Conservation (phyloP, 2,113 vertebrate genomes). For the Electrona antarctica region DNA sequence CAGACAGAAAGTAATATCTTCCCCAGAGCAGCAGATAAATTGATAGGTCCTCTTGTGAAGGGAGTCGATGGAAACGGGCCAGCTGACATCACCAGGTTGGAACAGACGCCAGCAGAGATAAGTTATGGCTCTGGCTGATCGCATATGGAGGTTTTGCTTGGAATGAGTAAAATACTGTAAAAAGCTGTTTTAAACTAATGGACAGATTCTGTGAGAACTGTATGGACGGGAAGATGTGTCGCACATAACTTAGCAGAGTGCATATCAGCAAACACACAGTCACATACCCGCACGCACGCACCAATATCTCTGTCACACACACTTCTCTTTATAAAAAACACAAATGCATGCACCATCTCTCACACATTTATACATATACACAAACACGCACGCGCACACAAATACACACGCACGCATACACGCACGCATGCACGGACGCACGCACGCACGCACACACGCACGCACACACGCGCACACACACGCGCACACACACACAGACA, state of each 20-base stretch:
- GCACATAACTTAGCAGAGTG: too few relatives aligned
- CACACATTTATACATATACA: too few relatives aligned
- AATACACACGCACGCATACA: background rate
- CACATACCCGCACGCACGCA: too few relatives aligned
- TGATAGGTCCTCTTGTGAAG: constrained; percentile 5
- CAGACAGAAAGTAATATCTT: constrained; percentile 53
- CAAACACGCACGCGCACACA: too few relatives aligned
- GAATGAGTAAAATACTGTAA: constrained; percentile 1
- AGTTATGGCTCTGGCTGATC: constrained; percentile 6
- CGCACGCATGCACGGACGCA: background rate
- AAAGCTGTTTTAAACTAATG: background rate
- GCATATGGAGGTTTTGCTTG: constrained; percentile 3
- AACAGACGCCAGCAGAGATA: constrained; percentile 3
- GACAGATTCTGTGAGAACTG: too few relatives aligned
- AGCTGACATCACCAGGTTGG: background rate
- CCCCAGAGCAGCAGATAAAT: constrained; percentile 51
- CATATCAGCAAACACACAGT: too few relatives aligned
- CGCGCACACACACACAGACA: constrained; percentile 16
- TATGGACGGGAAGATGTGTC: too few relatives aligned
- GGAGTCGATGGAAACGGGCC: constrained; percentile 4
- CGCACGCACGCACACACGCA: background rate
- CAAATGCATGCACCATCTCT: too few relatives aligned
- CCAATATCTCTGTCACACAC: too few relatives aligned
- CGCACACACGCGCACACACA: background rate
- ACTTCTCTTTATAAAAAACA: too few relatives aligned